Percentiles rank a stretch among this genome's conserved stretches.
Conservation (phyloP, 2,113 vertebrate species). For the Rhinoderma darwinii region DNA sequence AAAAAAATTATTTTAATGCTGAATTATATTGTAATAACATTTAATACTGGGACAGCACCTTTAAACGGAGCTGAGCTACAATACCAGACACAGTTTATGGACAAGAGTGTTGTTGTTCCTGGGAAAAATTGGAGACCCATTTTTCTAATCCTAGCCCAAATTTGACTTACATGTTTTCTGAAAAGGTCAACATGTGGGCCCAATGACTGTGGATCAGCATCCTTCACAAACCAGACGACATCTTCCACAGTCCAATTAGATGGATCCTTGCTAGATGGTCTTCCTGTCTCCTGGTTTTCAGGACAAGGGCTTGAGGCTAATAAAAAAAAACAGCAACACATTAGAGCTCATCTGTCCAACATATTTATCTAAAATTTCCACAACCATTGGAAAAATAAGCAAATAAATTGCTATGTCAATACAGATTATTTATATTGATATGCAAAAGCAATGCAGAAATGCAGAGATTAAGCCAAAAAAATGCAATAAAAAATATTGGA, state of each 20-base stretch:
- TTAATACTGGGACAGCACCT: no score
- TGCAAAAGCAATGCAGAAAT: not conserved
- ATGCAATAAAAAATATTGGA: no score
- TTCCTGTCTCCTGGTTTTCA: constrained; percentile 76
- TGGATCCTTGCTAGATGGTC: constrained; percentile 83
- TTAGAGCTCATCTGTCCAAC: not conserved
- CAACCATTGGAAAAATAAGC: no score
- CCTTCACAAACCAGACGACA: constrained; percentile 91
- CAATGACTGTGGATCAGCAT: constrained; percentile 92
- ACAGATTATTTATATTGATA: no score
- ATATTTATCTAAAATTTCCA: not conserved
- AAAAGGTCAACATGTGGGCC: constrained; percentile 93
- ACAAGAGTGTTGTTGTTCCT: no score
- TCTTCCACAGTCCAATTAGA: constrained; percentile 92
- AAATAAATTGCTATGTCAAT: no score
- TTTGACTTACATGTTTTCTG: constrained; percentile 88
- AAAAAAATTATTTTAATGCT: no score
- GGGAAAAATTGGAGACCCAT: not conserved
- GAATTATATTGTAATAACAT: no score
- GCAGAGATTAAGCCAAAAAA: not conserved
- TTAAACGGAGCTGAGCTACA: no score
- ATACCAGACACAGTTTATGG: no score
- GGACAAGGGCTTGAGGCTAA: constrained; percentile 82
- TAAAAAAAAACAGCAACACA: constrained; percentile 36
- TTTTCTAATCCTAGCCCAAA: not conserved